Base-by-base conservation (phyloP, 2,113 vertebrate genomes). In the Cnemophilus loriae region DNA sequence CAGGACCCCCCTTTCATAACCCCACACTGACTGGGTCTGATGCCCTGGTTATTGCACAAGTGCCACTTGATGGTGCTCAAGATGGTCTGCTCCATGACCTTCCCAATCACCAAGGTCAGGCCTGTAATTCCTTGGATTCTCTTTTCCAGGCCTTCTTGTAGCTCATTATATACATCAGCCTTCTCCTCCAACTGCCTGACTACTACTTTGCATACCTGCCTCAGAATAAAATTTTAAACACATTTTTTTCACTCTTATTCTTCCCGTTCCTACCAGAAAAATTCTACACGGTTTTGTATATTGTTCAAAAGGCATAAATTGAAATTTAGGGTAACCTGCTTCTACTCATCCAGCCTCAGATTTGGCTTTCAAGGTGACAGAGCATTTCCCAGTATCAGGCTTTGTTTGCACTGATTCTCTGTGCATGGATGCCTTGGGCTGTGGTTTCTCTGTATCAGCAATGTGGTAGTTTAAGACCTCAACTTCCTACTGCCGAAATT, bases 381-480 rank as follows among this genome's bases (percentile, higher is more conserved):
- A 87, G 47, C 74, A 7, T 71, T 91, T 89, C 77, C 53, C 70
- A 76, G 21, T 14, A 6, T 21, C 0, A 0, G 32, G 33, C 65
- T 91, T 20, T 47, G 30, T 74, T 95, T 87, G 93, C 53, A 12
- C 65, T 60, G 70, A 23, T 87, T 85, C 61, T 85, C 19, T 90
- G 30, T 68, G 73, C 19, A 0, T 6, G 42, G 49, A 52, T 73
- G 63, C 78, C 68, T 63, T 39, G 37, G 53, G 83, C 83, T 96
- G 85, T 74, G 90, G 85, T 95, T 96, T 95, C 33, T 90, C 59
- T 59, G 23, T 42, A 44, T 91, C 52, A 96, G 78, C 69, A 56
- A 2, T 79, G 92, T 5, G 78, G 82, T 85, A 49, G 41, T 27
- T 26, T 13, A 24, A 84, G 86, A 90, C 88, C 89, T 95, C 94